These are phyloP conservation scores for Lepilemur ruficaudatus DNA, from an alignment of 2,797 vertebrate species.

Conservation along the genomic window DNA sequence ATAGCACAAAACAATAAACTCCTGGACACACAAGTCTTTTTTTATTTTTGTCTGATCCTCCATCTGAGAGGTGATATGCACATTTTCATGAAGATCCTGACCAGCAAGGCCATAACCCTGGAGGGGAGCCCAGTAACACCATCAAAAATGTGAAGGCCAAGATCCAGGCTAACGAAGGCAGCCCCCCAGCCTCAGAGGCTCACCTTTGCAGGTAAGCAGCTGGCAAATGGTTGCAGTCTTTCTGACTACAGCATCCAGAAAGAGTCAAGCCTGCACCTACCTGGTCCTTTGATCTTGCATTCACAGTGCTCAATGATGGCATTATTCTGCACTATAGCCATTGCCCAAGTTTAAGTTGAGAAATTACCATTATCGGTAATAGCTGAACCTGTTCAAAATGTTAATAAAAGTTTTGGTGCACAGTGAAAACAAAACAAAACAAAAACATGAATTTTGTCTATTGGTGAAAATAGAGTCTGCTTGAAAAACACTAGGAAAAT, in stretches of 20 bases:
- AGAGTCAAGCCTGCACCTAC: too few relatives aligned
- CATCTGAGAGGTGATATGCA: not conserved
- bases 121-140: not conserved
- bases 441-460: not conserved
- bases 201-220: not conserved
- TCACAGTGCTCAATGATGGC: not conserved
- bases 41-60: not conserved
- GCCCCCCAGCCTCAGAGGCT: not conserved
- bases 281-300: not conserved
- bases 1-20: conserved; percentile 2
- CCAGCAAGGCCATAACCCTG: not conserved
- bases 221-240: not conserved
- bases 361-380: not conserved
- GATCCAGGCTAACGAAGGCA: not conserved
- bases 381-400: not conserved
- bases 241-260: not conserved
- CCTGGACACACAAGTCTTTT: not conserved
- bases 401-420: not conserved
- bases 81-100: not conserved
- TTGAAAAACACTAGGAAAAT: not conserved
- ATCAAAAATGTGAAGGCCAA: not conserved
- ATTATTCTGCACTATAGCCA: not conserved
- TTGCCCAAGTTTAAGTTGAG: not conserved
- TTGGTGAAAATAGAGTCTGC: not conserved
- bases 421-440: not conserved